A percentile compares a stretch with the other conserved stretches of the same genome.
Evolutionary conservation across 2,888 invertebrate genomes (phyloP).

Genomic region (Clusia tigrina): DNA sequence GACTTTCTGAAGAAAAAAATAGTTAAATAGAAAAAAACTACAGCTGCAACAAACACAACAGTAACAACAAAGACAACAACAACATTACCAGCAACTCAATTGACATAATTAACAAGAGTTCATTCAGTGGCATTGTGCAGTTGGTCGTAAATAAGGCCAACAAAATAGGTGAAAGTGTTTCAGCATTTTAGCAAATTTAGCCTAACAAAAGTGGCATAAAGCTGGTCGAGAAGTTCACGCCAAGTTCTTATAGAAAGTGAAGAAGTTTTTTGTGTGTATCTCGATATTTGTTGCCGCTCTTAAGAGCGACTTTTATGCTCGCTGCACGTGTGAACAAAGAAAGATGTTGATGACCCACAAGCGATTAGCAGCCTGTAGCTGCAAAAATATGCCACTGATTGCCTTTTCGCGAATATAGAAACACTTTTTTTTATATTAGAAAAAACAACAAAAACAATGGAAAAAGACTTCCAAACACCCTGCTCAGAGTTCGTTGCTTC

Average conservation of each 20-base stretch:
- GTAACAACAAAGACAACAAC: not conserved
- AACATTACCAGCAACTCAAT: not conserved
- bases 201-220: not conserved
- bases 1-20: too few relatives aligned
- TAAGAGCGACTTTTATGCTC: not conserved
- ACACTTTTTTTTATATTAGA: too few relatives aligned
- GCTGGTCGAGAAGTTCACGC: not conserved
- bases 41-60: not conserved
- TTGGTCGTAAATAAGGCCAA: conserved; percentile 1
- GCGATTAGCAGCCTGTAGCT: conserved; percentile 32
- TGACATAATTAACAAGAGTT: not conserved
- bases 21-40: not conserved
- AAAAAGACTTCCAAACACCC: not conserved
- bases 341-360: conserved; percentile 1
- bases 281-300: too few relatives aligned
- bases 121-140: not conserved
- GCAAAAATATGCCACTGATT: conserved; percentile 29
- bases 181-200: not conserved
- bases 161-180: not conserved
- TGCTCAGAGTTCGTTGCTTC: not conserved
- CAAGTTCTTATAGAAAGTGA: conserved; percentile 1
- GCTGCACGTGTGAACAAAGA: conserved; percentile 4
- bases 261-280: not conserved
- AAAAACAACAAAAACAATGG: not conserved
- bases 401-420: not conserved